Percentiles rank a stretch among this genome's conserved stretches.
Conservation (phyloP, 2,113 vertebrate species). For the Lanius ludovicianus region DNA sequence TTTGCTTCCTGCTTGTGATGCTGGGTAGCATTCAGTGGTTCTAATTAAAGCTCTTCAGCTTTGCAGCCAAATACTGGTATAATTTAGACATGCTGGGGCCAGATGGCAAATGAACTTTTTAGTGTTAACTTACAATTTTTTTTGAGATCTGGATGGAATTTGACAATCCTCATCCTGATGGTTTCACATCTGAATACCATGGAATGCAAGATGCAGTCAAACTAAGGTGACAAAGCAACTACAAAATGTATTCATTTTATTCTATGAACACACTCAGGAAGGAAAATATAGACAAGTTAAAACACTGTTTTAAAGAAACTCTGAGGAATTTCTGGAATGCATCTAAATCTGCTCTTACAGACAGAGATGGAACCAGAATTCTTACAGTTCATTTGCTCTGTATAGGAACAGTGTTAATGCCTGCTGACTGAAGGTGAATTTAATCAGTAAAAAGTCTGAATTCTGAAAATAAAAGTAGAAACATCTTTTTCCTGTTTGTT, state of each 20-base stretch:
- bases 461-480: not conserved
- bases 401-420: not conserved
- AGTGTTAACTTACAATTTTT: not conserved
- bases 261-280: not conserved
- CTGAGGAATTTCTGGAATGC: not conserved
- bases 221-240: not conserved
- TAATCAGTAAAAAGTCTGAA: not conserved
- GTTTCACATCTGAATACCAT: not conserved
- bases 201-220: not conserved
- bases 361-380: not conserved
- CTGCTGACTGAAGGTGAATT: not conserved
- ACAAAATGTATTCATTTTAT: not conserved
- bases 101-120: conserved; percentile 25
- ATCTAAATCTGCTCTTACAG: not conserved
- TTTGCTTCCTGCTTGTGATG: not conserved
- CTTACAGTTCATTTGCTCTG: not conserved
- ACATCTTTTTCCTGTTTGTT: not conserved
- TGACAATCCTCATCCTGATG: not conserved
- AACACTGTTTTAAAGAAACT: not conserved
- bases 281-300: not conserved
- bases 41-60: conserved; percentile 30
- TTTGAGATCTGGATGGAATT: not conserved
- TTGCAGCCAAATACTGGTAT: not conserved
- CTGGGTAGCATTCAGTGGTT: not conserved
- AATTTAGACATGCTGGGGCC: not conserved